A percentile compares a stretch with the other conserved stretches of the same genome.
Evolutionary conservation across 2,797 vertebrate genomes (phyloP).

Genomic region (Lepus oiostolus): DNA sequence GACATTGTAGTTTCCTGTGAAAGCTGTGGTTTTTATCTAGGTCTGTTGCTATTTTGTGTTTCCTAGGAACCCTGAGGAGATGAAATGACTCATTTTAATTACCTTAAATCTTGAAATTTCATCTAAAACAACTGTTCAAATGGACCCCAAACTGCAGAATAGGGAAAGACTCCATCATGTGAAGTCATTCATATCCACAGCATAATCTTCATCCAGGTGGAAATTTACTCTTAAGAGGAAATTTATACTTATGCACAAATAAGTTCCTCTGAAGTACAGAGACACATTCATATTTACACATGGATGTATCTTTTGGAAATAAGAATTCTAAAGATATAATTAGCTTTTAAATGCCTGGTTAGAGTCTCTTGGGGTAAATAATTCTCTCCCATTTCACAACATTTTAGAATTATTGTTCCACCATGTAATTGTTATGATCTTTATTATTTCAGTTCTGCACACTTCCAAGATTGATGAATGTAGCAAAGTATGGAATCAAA

Average conservation of each 20-base stretch:
- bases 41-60: slow-evolving; percentile 61
- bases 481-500: neutral
- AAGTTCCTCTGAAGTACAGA: neutral
- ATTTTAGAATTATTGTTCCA: neutral
- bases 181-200: neutral
- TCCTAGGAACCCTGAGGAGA: slow-evolving; percentile 59
- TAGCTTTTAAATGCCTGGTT: neutral
- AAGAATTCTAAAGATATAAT: neutral
- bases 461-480: slow-evolving; percentile 35
- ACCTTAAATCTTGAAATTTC: slow-evolving; percentile 80
- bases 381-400: neutral
- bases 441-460: neutral
- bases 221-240: neutral
- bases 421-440: neutral
- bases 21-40: slow-evolving; percentile 58
- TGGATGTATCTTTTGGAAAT: neutral
- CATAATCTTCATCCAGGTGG: neutral
- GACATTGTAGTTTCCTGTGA: neutral
- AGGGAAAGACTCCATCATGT: neutral
- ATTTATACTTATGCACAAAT: neutral
- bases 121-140: slow-evolving; percentile 81
- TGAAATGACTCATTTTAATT: slow-evolving; percentile 56
- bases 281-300: neutral
- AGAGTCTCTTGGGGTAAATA: neutral
- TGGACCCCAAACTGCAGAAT: neutral